These are phyloP conservation scores for Ennomos fuscantarius DNA, from an alignment of 2,888 invertebrate genomes.

Conservation along the genomic window DNA sequence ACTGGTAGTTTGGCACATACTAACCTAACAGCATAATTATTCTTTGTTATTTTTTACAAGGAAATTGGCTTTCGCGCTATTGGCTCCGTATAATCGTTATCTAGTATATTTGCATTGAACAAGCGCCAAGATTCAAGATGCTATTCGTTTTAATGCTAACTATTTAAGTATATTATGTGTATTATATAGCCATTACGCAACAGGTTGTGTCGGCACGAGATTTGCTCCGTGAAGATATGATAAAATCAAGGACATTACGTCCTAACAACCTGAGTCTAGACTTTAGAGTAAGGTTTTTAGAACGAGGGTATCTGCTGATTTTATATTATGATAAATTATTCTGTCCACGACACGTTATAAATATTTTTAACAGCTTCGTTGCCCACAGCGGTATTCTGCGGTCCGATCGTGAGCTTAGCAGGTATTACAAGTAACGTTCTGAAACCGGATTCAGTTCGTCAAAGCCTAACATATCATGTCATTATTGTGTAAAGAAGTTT, in stretches of 20 bases:
- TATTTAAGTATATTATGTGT: constrained; percentile 1
- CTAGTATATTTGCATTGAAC: constrained; percentile 41
- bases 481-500: no score
- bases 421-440: no score
- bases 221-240: constrained; percentile 5
- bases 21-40: constrained; percentile 42
- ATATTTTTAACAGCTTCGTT: constrained; percentile 1
- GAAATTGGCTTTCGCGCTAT: constrained; percentile 50
- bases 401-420: neutral
- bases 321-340: constrained; percentile 10
- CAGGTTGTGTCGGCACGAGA: constrained; percentile 15
- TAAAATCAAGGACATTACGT: constrained; percentile 17
- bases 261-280: constrained; percentile 10
- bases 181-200: constrained; percentile 3
- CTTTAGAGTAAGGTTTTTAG: constrained; percentile 6
- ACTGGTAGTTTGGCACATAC: constrained; percentile 8
- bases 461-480: no score
- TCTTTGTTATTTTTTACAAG: constrained; percentile 56
- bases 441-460: no score
- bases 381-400: neutral
- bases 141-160: neutral
- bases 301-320: neutral
- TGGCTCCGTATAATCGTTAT: constrained; percentile 41
- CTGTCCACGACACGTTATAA: neutral
- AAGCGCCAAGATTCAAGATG: neutral